Conservation (phyloP, 2,113 vertebrate genomes). For the Amphiprion ocellaris region DNA sequence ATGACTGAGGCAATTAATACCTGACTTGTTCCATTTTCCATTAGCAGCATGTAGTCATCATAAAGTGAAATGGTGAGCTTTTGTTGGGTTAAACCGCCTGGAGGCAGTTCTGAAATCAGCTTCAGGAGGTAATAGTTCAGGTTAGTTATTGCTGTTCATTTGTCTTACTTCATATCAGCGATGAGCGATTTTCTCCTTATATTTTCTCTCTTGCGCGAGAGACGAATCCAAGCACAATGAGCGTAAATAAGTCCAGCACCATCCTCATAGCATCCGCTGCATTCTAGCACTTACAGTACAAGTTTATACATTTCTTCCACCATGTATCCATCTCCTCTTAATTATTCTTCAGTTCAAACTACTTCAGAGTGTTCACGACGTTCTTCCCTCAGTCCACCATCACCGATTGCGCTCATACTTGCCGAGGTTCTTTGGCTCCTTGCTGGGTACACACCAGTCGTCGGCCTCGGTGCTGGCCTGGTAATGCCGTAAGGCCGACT, state of each 20-base stretch:
- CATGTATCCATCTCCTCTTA: background rate
- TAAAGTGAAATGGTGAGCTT: slow-evolving; percentile 26
- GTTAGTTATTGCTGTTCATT: background rate
- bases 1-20: slow-evolving; percentile 33
- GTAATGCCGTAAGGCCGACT: slow-evolving; percentile 94
- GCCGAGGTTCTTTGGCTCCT: slow-evolving; percentile 89
- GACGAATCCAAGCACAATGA: slow-evolving; percentile 1
- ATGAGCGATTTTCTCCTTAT: background rate
- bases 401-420: slow-evolving; percentile 83
- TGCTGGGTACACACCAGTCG: slow-evolving; percentile 98
- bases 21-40: slow-evolving; percentile 29
- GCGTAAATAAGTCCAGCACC: slow-evolving; percentile 11
- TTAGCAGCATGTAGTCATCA: slow-evolving; percentile 46
- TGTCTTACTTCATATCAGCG: slow-evolving; percentile 20
- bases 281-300: slow-evolving; percentile 13
- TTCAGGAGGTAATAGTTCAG: slow-evolving; percentile 6
- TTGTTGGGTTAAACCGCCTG: slow-evolving; percentile 11
- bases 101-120: slow-evolving; percentile 12
- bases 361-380: background rate
- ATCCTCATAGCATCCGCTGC: background rate
- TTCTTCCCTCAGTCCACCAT: slow-evolving; percentile 42
- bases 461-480: slow-evolving; percentile 90
- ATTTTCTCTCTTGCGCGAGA: background rate
- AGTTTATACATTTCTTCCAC: slow-evolving; percentile 18
- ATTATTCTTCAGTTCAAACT: slow-evolving; percentile 1